Conservation (phyloP, 2,797 vertebrate species). For the Pogonophryne albipinna region DNA sequence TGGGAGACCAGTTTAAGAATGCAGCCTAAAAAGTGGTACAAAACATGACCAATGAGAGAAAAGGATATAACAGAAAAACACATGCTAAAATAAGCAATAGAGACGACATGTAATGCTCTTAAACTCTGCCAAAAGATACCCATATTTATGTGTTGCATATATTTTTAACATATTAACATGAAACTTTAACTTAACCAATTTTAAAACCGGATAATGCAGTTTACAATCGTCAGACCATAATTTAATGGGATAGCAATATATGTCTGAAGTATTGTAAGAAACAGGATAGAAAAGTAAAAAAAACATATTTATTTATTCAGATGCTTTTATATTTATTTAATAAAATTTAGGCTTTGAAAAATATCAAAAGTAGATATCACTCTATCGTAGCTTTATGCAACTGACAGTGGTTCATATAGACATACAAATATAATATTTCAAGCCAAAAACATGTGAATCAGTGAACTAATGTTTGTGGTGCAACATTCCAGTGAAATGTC, state of each 20-base stretch:
- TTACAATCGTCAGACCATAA: not conserved
- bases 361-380: not conserved
- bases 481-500: slow-evolving; percentile 2
- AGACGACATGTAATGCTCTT: not conserved
- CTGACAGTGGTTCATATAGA: not conserved
- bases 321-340: not conserved
- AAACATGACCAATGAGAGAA: not conserved
- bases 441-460: not conserved
- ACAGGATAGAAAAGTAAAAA: not conserved
- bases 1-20: not conserved
- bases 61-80: not conserved
- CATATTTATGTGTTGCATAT: not conserved
- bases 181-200: not conserved
- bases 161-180: not conserved
- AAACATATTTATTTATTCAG: not conserved
- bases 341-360: not conserved
- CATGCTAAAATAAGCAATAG: not conserved
- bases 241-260: not conserved
- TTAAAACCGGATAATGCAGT: not conserved
- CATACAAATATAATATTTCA: not conserved
- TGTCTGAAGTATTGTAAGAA: not conserved
- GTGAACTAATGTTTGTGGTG: not conserved
- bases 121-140: not conserved
- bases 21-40: not conserved
- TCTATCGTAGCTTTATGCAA: not conserved